These are phyloP conservation scores for Myotis brandtii DNA, from an alignment of 2,113 vertebrate species.

Conservation along the genomic window DNA sequence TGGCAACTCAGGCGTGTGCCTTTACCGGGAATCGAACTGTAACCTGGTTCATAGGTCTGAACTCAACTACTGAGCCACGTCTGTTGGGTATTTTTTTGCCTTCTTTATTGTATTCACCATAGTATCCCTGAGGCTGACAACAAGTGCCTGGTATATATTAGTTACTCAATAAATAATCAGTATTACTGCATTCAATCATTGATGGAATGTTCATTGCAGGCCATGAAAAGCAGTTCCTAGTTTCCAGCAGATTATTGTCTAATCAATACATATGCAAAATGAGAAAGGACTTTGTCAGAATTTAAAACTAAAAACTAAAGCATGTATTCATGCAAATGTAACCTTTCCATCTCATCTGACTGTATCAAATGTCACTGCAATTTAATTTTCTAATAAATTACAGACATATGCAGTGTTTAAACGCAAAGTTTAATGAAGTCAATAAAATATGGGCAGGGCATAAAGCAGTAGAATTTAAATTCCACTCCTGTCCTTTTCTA, in stretches of 20 bases:
- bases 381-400: constrained; percentile 79
- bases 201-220: neutral
- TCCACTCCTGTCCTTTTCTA: constrained; percentile 61
- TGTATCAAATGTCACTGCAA: constrained; percentile 79
- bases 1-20: too few species aligned
- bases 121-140: neutral
- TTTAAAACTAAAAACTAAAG: constrained; percentile 53
- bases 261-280: neutral
- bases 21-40: too few species aligned
- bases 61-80: too few species aligned
- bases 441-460: constrained; percentile 72
- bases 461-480: constrained; percentile 64
- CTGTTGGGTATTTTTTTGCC: neutral
- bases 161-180: neutral
- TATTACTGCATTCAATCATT: neutral
- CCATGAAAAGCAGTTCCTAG: neutral
- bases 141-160: neutral
- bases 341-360: constrained; percentile 80
- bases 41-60: too few species aligned
- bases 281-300: constrained; percentile 33
- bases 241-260: neutral
- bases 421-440: constrained; percentile 73
- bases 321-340: constrained; percentile 82
- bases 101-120: neutral
- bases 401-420: constrained; percentile 56